Percentiles rank a stretch among this genome's conserved stretches.
phyloP scores from a whole-genome alignment of 2,888 invertebrate species.

The Drosophila melanosoma region DNA sequence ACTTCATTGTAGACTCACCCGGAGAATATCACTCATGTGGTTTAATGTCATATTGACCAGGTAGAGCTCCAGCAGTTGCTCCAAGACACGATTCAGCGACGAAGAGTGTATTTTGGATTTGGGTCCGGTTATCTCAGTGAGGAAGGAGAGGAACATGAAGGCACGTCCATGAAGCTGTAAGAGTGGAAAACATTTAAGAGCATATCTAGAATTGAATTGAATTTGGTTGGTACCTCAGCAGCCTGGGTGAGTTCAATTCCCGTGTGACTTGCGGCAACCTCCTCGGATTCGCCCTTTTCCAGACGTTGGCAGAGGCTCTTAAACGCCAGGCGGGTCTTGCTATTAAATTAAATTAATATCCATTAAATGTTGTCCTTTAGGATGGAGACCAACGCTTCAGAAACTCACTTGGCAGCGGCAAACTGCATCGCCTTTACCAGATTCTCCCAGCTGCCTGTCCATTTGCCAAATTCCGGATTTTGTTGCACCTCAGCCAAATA shows the following conservation, averaged over 20 bases:
- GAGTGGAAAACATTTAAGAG: neutral
- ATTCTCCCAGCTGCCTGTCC: slow-evolving; percentile 80
- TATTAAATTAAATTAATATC: slow-evolving; percentile 74
- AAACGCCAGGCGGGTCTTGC: slow-evolving; percentile 90
- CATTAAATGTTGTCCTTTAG: neutral
- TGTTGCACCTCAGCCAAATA: slow-evolving; percentile 86
- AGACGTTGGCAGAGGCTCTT: slow-evolving; percentile 89
- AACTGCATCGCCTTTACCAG: slow-evolving; percentile 85
- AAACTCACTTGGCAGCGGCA: slow-evolving; percentile 85
- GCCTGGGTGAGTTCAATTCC: slow-evolving; percentile 93
- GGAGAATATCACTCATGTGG: slow-evolving; percentile 90
- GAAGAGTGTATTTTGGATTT: slow-evolving; percentile 86
- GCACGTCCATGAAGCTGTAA: slow-evolving; percentile 92
- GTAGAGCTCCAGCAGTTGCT: slow-evolving; percentile 91
- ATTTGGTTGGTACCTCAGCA: slow-evolving; percentile 88
- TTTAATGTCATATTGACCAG: slow-evolving; percentile 90
- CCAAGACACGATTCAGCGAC: slow-evolving; percentile 87
- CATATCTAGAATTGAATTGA: neutral
- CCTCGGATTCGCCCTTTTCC: slow-evolving; percentile 88
- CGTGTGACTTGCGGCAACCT: slow-evolving; percentile 94
- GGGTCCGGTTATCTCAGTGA: slow-evolving; percentile 89
- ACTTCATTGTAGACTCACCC: slow-evolving; percentile 86
- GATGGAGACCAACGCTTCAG: accelerated
- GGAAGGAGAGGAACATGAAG: slow-evolving; percentile 91
- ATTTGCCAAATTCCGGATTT: slow-evolving; percentile 65